phyloP scores from a whole-genome alignment of 2,113 vertebrate genomes.

The Talpa occidentalis region DNA sequence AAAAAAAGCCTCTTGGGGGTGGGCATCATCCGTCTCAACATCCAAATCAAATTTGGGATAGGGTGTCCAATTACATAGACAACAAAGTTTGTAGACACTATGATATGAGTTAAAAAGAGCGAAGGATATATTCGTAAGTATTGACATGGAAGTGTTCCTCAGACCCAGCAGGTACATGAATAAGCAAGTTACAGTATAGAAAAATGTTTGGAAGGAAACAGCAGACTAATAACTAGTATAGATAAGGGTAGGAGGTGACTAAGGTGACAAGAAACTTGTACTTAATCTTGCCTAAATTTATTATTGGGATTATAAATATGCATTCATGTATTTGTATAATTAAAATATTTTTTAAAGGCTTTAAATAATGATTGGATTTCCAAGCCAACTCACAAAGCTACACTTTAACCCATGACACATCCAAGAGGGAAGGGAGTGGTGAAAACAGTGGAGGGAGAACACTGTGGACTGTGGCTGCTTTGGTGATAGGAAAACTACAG shows the following conservation, averaged over 20 bases:
- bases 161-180: background rate
- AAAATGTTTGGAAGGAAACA: constrained; percentile 15
- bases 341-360: background rate
- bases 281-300: background rate
- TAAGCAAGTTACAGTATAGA: background rate
- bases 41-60: background rate
- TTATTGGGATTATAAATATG: constrained; percentile 18
- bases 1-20: background rate
- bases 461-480: too few relatives aligned
- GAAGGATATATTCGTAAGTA: too few relatives aligned
- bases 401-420: background rate
- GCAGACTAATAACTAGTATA: background rate
- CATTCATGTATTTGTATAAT: background rate
- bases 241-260: background rate
- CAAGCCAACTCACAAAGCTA: background rate
- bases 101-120: too few relatives aligned
- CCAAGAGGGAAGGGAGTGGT: background rate
- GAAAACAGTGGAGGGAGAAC: background rate
- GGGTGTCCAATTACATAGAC: background rate
- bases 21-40: background rate
- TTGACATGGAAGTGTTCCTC: background rate
- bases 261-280: background rate
- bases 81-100: too few relatives aligned
- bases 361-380: background rate
- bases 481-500: too few relatives aligned